Base-by-base conservation (phyloP, 2,888 invertebrate genomes). In the Copidosoma aretas region DNA sequence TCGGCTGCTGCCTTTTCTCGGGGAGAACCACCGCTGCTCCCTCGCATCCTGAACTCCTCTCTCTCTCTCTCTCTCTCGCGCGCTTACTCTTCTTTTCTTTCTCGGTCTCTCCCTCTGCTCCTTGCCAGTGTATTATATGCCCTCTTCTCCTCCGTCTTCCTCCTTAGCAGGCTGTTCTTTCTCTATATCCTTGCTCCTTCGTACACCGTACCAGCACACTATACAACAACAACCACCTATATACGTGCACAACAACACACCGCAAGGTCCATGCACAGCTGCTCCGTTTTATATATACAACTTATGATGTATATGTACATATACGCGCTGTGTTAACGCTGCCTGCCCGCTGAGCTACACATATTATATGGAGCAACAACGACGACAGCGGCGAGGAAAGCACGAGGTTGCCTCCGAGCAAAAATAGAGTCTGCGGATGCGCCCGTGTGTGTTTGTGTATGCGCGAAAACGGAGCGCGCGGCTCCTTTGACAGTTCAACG, bases 401-500 rank as follows among this genome's bases (percentile, higher is more conserved):
- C 32, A 32, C 32, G 32, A 32, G 32, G 32, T 32, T 32, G 32
- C 32, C 32, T 32, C 32, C 4, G 32, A 32, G 32, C 3, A 32
- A 32, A 32, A 32, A 32, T 32, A 5, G 32, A 32, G 32, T 32
- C 4, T 32, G 32, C 32, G 8, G 8, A 32, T 32, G 32, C n/a
- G n/a, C n/a, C n/a, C n/a, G n/a, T 32, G 32, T 32, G 8, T 21
- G 22, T 15, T 19, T 10, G 41, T 17, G 49, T 49, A 39, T 49
- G 17, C 14, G 17, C 32, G 12, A 39, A 32, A 46, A 25, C 62
- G 39, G 19, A 56, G 32, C 39, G 57, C 43, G 67, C 54, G 39
- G 25, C 56, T 56, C 39, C 51, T 63, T 68, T 73, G 72, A 73
- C 72, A 73, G 70, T 22, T 68, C 61, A 43, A 8, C 56, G 52